phyloP scores from a whole-genome alignment of 2,797 vertebrate species.

The Trematomus bernacchii region DNA sequence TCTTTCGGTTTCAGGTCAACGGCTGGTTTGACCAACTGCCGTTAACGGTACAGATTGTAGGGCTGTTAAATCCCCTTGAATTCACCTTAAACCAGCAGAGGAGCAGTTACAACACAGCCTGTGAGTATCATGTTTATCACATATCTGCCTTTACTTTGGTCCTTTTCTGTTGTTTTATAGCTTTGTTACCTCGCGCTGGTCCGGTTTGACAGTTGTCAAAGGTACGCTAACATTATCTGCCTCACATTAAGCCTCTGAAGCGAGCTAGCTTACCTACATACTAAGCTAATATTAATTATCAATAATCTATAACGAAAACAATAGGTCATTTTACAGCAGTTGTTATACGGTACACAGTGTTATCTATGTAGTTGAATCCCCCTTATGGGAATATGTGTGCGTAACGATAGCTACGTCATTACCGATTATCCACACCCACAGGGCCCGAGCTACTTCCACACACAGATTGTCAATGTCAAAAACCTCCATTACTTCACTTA shows the following conservation, averaged over 20 bases:
- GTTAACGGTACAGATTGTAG: too few relatives aligned
- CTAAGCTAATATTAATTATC: neutral
- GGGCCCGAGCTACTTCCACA: neutral
- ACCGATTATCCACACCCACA: slow-evolving; percentile 3
- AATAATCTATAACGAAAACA: accelerated
- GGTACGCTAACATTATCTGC: too few relatives aligned
- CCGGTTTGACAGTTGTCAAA: too few relatives aligned
- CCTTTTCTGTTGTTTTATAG: neutral
- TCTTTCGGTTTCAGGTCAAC: neutral
- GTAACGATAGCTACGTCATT: neutral
- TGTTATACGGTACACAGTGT: neutral
- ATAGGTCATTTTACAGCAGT: accelerated
- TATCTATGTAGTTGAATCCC: neutral
- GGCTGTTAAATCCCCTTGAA: too few relatives aligned
- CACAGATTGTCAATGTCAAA: too few relatives aligned
- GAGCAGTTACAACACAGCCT: neutral
- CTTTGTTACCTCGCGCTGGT: neutral
- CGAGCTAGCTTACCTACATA: neutral
- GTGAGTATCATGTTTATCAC: slow-evolving; percentile 13
- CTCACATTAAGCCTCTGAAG: too few relatives aligned
- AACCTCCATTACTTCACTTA: too few relatives aligned
- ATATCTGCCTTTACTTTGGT: too few relatives aligned
- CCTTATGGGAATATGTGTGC: neutral
- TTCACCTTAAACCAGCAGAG: too few relatives aligned
- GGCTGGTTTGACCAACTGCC: neutral